Base-by-base conservation (phyloP, 1,140 invertebrate genomes). In the Sminthurinus signatus region DNA sequence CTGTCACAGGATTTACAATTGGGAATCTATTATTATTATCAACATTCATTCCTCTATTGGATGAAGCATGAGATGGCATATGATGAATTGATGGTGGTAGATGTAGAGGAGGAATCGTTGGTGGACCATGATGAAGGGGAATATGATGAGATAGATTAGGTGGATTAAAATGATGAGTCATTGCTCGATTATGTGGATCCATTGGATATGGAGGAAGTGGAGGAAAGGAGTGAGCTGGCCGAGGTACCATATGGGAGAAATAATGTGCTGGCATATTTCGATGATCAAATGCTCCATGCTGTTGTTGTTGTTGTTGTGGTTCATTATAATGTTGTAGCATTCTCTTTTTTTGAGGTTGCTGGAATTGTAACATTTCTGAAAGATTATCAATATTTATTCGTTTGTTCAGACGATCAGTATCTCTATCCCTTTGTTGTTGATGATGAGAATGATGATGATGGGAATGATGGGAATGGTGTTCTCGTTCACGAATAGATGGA, bases 391-490 rank as follows among this genome's bases (percentile, higher is more conserved):
- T n/a, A n/a, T n/a, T n/a, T n/a, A n/a, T n/a, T n/a, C n/a, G n/a
- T n/a, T n/a, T n/a, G n/a, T n/a, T n/a, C n/a, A n/a, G n/a, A n/a
- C n/a, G n/a, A n/a, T n/a, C n/a, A n/a, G n/a, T n/a, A n/a, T n/a
- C n/a, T n/a, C n/a, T n/a, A n/a, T n/a, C n/a, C n/a, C n/a, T n/a
- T n/a, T n/a, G 39, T 12, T n/a, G 10, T 10, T 42, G 39, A 42
- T 42, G 39, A 42, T 10, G n/a, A 42, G 39, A n/a, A 42, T 42
- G 39, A 42, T 10, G 10, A 12, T 42, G 39, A n/a, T 42, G 39
- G 39, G 39, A 42, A 42, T 42, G 39, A 42, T 42, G 39, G 39
- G n/a, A n/a, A n/a, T n/a, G n/a, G n/a, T n/a, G n/a, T n/a, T n/a
- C n/a, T n/a, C n/a, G n/a, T n/a, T n/a, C n/a, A n/a, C n/a, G n/a